Conservation (phyloP, 1,140 invertebrate genomes). For the Penaeus indicus region DNA sequence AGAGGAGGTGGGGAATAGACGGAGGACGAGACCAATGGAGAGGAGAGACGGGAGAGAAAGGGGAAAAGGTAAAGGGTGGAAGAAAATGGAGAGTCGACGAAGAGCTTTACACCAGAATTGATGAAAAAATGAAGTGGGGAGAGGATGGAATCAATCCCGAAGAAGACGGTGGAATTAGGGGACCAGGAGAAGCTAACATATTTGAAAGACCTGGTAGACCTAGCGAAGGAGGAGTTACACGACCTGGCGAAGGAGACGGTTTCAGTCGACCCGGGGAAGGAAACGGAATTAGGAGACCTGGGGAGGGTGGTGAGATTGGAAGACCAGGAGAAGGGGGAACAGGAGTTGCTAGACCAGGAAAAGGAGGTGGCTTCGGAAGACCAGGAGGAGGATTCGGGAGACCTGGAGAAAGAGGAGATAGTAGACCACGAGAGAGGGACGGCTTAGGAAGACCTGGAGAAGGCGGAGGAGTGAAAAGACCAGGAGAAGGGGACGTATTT, state of each 20-base stretch:
- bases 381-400: background rate
- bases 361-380: too few relatives aligned
- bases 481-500: too few relatives aligned
- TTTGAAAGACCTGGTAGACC: background rate
- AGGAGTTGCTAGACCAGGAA: too few relatives aligned
- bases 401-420: background rate
- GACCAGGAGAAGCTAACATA: background rate
- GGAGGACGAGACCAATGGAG: background rate
- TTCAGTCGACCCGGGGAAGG: too few relatives aligned
- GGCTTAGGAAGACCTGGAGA: too few relatives aligned
- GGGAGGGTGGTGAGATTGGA: too few relatives aligned
- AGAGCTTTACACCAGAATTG: too few relatives aligned
- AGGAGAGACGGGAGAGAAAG: background rate
- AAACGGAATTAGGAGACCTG: background rate
- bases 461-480: too few relatives aligned
- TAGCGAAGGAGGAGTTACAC: background rate
- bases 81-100: background rate
- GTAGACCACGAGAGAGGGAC: too few relatives aligned
- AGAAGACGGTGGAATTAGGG: background rate
- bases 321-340: too few relatives aligned
- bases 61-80: background rate
- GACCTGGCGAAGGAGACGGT: background rate
- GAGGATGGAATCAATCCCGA: background rate
- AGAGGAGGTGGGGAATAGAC: background rate
- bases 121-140: background rate